Evolutionary conservation across 2,797 vertebrate genomes (phyloP).

Genomic region (Pipistrellus nathusii): DNA sequence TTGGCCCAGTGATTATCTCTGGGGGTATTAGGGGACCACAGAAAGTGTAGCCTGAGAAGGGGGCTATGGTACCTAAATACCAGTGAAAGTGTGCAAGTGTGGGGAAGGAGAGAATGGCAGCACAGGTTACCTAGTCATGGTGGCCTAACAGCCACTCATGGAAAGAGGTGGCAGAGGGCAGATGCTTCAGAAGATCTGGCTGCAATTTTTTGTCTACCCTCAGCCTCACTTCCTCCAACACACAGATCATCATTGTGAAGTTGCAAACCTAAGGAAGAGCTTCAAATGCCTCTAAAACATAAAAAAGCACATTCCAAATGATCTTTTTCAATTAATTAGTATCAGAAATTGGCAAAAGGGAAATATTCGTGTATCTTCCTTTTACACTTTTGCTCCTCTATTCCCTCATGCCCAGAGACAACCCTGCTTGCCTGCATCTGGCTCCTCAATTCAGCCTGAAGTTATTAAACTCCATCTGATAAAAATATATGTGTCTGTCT

Average conservation of each 20-base stretch:
- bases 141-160: accelerated
- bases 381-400: background rate
- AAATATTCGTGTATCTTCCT: background rate
- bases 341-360: background rate
- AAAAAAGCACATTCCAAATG: background rate
- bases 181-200: background rate
- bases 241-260: background rate
- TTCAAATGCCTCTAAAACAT: background rate
- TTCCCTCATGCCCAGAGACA: background rate
- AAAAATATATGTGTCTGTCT: background rate
- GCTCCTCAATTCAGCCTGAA: background rate
- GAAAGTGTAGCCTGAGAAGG: background rate
- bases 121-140: background rate
- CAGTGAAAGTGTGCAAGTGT: background rate
- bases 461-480: background rate
- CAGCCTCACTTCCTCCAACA: background rate
- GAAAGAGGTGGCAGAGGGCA: background rate
- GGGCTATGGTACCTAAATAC: background rate
- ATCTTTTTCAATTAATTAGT: background rate
- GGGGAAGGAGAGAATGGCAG: background rate
- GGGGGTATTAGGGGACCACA: accelerated
- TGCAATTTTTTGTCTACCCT: background rate
- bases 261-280: background rate
- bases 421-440: background rate
- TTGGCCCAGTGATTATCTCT: background rate